Percentiles rank a stretch among this genome's conserved stretches.
Conservation (phyloP, 2,797 vertebrate genomes). For the Sciaenops ocellatus region DNA sequence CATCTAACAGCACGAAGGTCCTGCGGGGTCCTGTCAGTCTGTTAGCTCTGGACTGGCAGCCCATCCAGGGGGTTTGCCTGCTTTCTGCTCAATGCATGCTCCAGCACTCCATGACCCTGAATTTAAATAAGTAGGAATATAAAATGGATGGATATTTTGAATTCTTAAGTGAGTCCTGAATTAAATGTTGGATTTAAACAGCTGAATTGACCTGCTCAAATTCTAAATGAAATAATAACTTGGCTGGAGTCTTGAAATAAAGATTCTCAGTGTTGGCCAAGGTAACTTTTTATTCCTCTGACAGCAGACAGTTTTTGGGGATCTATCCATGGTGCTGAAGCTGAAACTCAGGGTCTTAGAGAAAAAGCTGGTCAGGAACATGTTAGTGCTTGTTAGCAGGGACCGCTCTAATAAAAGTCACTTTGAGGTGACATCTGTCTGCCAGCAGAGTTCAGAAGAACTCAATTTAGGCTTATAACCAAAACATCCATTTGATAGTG, state of each 20-base stretch:
- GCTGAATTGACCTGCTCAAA: not conserved
- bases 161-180: constrained; percentile 25
- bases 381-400: constrained; percentile 31
- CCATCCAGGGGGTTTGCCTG: constrained; percentile 42
- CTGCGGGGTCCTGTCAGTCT: constrained; percentile 71
- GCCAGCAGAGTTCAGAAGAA: constrained; percentile 33
- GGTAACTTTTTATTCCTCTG: too few relatives aligned
- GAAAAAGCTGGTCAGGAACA: constrained; percentile 19
- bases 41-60: constrained; percentile 58
- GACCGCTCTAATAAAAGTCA: constrained; percentile 42
- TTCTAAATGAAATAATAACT: not conserved
- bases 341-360: constrained; percentile 19
- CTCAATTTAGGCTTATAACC: constrained; percentile 34
- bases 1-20: constrained; percentile 59
- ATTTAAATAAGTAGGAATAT: constrained; percentile 56
- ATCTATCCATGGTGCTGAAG: constrained; percentile 80
- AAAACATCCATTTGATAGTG: constrained; percentile 38
- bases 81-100: constrained; percentile 54
- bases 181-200: constrained; percentile 17
- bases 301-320: constrained; percentile 8
- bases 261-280: not conserved
- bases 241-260: not conserved
- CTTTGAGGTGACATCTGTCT: constrained; percentile 51
- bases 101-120: constrained; percentile 64
- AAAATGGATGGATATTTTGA: constrained; percentile 34